Conservation (phyloP, 2,797 vertebrate species). For the Alectoris magna region DNA sequence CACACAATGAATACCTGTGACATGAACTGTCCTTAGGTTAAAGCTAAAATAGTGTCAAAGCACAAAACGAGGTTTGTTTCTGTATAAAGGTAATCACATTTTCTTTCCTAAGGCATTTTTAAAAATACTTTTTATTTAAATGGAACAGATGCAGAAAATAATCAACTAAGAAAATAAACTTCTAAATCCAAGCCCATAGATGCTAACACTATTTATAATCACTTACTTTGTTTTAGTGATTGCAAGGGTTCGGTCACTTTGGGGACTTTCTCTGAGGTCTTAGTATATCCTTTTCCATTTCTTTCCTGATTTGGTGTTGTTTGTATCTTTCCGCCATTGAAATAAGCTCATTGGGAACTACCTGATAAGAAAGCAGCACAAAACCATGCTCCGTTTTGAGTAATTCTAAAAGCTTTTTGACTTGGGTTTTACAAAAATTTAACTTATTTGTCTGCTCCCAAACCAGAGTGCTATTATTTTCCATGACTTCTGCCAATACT, state of each 20-base stretch:
- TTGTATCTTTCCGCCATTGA: constrained; percentile 92
- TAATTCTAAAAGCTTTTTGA: not conserved
- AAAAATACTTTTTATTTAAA: not conserved
- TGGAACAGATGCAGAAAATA: not conserved
- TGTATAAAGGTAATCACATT: not conserved
- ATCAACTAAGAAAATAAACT: not conserved
- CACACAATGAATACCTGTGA: not conserved
- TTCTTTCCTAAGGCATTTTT: not conserved
- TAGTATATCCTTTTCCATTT: constrained; percentile 68
- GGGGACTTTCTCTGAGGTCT: constrained; percentile 71
- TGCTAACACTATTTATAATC: not conserved
- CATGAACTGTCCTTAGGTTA: not conserved
- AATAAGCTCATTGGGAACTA: constrained; percentile 87
- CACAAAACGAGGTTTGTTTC: not conserved
- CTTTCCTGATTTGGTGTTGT: constrained; percentile 83
- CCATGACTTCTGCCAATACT: not conserved
- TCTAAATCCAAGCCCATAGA: not conserved
- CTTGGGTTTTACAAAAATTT: not conserved
- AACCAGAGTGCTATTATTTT: not conserved
- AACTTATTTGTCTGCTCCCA: not conserved
- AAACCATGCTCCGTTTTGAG: not conserved
- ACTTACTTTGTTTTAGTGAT: constrained; percentile 3
- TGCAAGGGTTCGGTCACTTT: constrained; percentile 54
- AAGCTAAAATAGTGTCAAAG: not conserved
- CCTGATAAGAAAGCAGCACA: constrained; percentile 76